Percentiles rank a stretch among this genome's conserved stretches.
These are phyloP conservation scores for Colius striatus DNA, from an alignment of 2,113 vertebrate species.

Conservation along the genomic window DNA sequence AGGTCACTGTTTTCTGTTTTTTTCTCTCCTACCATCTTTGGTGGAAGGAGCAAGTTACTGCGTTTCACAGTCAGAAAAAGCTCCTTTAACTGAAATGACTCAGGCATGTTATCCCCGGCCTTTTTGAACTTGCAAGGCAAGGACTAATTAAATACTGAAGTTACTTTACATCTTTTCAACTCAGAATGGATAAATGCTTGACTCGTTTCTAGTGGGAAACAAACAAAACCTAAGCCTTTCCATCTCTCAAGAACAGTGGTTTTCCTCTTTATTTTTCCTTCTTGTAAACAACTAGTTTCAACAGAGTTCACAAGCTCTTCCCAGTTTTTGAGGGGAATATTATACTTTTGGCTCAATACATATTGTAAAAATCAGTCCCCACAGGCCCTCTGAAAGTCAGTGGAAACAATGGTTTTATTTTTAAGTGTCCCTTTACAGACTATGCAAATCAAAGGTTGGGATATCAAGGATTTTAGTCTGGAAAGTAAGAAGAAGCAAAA, in stretches of 20 bases:
- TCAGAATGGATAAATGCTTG: neutral
- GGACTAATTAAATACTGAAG: neutral
- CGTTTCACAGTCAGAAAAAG: neutral
- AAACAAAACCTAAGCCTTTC: neutral
- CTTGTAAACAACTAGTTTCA: neutral
- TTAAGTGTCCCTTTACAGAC: neutral
- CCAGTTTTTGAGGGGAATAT: neutral
- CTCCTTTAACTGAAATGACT: neutral
- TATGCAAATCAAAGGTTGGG: neutral
- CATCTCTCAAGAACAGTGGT: neutral
- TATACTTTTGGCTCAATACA: neutral
- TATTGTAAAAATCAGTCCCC: neutral
- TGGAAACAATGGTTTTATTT: neutral
- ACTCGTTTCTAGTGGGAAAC: neutral
- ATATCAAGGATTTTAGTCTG: neutral
- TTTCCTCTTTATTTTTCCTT: neutral
- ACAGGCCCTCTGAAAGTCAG: neutral
- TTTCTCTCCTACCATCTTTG: neutral
- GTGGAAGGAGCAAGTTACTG: neutral
- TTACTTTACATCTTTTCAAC: neutral
- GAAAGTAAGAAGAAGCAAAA: neutral
- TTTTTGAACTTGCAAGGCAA: neutral
- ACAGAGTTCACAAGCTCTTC: neutral
- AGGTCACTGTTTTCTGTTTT: neutral
- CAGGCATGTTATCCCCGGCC: accelerated